Percentiles rank a stretch among this genome's conserved stretches.
Evolutionary conservation across 1,140 invertebrate genomes (phyloP).

Genomic region (Pogonomyrmex californicus): DNA sequence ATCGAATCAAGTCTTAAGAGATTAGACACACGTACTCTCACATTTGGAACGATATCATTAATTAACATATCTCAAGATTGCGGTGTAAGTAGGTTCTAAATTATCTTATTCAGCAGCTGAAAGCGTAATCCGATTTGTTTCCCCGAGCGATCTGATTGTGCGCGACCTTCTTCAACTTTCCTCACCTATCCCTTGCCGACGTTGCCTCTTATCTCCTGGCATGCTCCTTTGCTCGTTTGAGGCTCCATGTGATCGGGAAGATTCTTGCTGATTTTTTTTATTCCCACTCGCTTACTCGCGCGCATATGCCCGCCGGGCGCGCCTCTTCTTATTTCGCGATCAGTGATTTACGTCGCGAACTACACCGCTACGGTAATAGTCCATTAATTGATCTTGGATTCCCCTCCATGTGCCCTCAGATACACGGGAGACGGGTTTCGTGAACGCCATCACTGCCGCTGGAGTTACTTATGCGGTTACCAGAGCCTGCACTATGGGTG

Average conservation of each 20-base stretch:
- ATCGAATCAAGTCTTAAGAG: background rate
- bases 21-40: background rate
- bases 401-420: conserved; percentile 89
- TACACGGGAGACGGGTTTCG: conserved; percentile 96
- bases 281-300: conserved; percentile 13
- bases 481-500: conserved; percentile 95
- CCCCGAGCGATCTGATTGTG: conserved; percentile 49
- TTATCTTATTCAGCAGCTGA: conserved; percentile 52
- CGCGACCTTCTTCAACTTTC: conserved; percentile 56
- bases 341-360: conserved; percentile 78
- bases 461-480: conserved; percentile 96
- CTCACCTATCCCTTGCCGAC: conserved; percentile 42
- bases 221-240: conserved; percentile 20
- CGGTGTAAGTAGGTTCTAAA: conserved; percentile 16
- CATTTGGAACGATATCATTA: conserved; percentile 39
- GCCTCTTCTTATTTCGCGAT: conserved; percentile 62
- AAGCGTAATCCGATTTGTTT: conserved; percentile 66
- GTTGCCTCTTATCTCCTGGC: conserved; percentile 19
- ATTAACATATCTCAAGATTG: conserved; percentile 36
- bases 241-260: conserved; percentile 17
- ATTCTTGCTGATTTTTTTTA: conserved; percentile 38
- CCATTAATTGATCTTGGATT: conserved; percentile 62
- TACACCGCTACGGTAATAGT: conserved; percentile 68
- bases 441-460: conserved; percentile 97
- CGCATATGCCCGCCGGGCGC: conserved; percentile 31